Conservation (phyloP, 1,140 invertebrate genomes). For the Caligus rogercresseyi region DNA sequence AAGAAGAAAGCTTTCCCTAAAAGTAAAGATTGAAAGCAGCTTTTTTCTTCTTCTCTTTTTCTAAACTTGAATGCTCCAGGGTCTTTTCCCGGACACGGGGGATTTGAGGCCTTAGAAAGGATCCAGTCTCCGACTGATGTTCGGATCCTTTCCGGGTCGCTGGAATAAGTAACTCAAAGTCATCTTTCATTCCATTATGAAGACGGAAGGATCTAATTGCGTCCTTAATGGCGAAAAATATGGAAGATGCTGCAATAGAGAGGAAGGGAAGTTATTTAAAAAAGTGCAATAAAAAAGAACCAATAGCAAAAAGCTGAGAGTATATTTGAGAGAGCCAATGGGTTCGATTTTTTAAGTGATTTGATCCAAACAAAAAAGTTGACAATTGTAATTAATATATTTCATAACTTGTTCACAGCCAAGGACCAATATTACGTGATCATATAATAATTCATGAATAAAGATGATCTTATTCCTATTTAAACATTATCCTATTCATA, state of each 20-base stretch:
- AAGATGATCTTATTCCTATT: too few relatives aligned
- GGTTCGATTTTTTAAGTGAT: too few relatives aligned
- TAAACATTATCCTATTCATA: too few relatives aligned
- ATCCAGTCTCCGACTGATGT: constrained; percentile 72
- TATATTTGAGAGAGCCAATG: too few relatives aligned
- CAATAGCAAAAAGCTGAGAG: too few relatives aligned
- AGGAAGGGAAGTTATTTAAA: too few relatives aligned
- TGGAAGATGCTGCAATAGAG: constrained; percentile 59
- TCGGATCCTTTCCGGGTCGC: constrained; percentile 69
- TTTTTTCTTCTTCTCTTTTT: not conserved
- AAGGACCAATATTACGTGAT: too few relatives aligned
- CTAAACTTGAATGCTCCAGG: not conserved
- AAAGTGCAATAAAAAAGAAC: too few relatives aligned
- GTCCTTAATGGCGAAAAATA: constrained; percentile 76
- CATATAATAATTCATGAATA: too few relatives aligned
- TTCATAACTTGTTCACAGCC: too few relatives aligned
- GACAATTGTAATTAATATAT: too few relatives aligned
- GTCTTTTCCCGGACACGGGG: not conserved
- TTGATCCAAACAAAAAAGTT: too few relatives aligned
- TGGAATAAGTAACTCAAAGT: constrained; percentile 53
- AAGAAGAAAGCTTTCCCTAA: not conserved
- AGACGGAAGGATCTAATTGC: constrained; percentile 63
- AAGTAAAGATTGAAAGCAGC: not conserved
- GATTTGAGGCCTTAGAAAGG: constrained; percentile 32
- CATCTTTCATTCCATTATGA: constrained; percentile 53